phyloP scores from a whole-genome alignment of 92 coral and sea anemone genomes.

The Palythoa caribaeorum region DNA sequence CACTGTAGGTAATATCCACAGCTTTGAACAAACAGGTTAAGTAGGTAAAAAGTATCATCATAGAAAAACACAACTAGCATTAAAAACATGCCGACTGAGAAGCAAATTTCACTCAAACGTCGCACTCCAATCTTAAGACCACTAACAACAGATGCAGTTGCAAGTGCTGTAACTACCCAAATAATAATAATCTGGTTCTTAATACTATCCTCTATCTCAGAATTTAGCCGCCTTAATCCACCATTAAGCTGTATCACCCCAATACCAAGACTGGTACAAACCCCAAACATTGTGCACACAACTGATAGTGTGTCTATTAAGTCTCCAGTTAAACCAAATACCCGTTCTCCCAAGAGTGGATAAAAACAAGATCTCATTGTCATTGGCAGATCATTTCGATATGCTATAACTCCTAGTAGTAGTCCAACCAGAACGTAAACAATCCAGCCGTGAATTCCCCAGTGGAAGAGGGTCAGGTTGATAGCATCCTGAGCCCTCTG shows the following conservation, averaged over 20 bases:
- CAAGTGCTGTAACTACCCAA: not conserved
- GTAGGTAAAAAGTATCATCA: constrained; percentile 45
- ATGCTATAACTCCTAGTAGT: not conserved
- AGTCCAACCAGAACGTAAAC: not conserved
- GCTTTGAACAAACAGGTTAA: constrained; percentile 55
- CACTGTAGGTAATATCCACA: constrained; percentile 55
- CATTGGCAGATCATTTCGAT: not conserved
- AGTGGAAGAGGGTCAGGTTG: not conserved
- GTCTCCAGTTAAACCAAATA: not conserved
- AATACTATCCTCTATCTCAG: constrained; percentile 46
- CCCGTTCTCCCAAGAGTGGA: not conserved
- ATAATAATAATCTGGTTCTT: constrained; percentile 48
- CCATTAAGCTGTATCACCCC: not conserved
- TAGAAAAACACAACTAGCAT: not conserved
- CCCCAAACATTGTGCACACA: constrained; percentile 1
- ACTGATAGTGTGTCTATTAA: not conserved
- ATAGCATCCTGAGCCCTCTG: constrained; percentile 5
- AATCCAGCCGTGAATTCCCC: constrained; percentile 4
- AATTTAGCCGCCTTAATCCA: constrained; percentile 37
- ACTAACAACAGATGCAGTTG: not conserved
- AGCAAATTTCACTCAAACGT: constrained; percentile 36
- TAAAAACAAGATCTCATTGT: not conserved
- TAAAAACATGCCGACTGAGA: not conserved
- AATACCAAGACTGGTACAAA: not conserved
- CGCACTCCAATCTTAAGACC: not conserved